Evolutionary conservation across 1,140 invertebrate genomes (phyloP).

Genomic region (Drosophila albomicans): DNA sequence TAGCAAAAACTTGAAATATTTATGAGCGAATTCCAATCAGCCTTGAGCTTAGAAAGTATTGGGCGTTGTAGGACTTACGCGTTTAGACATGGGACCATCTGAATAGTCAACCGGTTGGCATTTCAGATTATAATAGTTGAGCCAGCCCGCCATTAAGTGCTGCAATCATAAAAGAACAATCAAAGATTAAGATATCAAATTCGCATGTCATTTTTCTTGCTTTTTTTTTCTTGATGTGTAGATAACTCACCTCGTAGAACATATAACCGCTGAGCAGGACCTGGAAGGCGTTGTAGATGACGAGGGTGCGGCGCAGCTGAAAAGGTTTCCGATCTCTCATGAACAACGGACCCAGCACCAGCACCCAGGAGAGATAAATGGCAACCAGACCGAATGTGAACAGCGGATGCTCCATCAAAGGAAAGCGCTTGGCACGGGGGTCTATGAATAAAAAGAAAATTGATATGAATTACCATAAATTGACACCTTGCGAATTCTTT

Average conservation of each 20-base stretch:
- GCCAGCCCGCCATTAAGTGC: slow-evolving; percentile 94
- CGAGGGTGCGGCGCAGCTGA: slow-evolving; percentile 91
- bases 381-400: slow-evolving; percentile 93
- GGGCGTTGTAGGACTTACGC: slow-evolving; percentile 88
- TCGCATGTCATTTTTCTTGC: no score
- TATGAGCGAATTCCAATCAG: slow-evolving; percentile 10
- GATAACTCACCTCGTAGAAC: slow-evolving; percentile 92
- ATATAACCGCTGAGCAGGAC: slow-evolving; percentile 94
- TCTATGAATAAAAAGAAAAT: slow-evolving; percentile 86
- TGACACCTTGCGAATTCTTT: slow-evolving; percentile 2
- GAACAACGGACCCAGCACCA: slow-evolving; percentile 92
- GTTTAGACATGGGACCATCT: slow-evolving; percentile 90
- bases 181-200: no score
- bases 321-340: slow-evolving; percentile 96
- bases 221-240: no score
- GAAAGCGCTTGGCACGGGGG: slow-evolving; percentile 95
- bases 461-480: slow-evolving; percentile 20
- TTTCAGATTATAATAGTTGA: slow-evolving; percentile 94
- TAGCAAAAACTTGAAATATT: not conserved
- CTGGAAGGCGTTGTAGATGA: slow-evolving; percentile 96
- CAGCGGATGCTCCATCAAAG: slow-evolving; percentile 94
- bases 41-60: slow-evolving; percentile 26
- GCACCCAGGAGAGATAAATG: slow-evolving; percentile 92
- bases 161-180: slow-evolving; percentile 81
- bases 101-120: slow-evolving; percentile 98